Conservation (phyloP, 1,140 invertebrate genomes). For the Drosophila nasuta region DNA sequence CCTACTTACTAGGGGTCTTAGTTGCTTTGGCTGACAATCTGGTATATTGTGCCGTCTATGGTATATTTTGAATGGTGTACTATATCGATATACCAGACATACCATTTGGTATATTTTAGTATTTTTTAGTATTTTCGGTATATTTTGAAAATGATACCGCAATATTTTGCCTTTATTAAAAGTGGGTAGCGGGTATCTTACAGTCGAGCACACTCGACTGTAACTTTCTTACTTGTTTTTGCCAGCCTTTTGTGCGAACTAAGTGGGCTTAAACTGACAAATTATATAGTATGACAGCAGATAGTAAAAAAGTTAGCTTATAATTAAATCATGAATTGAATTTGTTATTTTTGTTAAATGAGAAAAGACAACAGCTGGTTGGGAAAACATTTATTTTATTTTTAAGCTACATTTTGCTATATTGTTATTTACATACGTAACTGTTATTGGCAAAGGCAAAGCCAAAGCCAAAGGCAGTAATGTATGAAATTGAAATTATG, state of each 20-base stretch:
- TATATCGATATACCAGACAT: no score
- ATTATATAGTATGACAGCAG: neutral
- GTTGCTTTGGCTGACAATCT: no score
- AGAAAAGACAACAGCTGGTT: neutral
- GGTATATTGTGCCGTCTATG: no score
- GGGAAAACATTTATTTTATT: neutral
- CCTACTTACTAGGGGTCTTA: no score
- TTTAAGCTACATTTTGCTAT: neutral
- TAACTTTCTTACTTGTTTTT: no score
- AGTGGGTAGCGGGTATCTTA: no score
- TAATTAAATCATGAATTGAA: neutral
- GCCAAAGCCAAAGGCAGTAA: neutral
- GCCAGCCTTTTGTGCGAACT: neutral
- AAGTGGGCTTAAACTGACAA: neutral
- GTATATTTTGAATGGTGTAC: no score
- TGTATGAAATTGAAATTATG: conserved; percentile 32
- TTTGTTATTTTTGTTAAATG: neutral
- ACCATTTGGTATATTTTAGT: no score
- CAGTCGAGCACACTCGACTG: no score
- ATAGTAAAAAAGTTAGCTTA: neutral
- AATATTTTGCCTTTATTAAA: no score
- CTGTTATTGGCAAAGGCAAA: conserved; percentile 22
- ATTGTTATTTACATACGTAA: neutral
- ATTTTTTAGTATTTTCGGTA: no score
- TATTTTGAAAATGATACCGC: no score